Conservation (phyloP, 2,797 vertebrate species). For the Dallia pectoralis region DNA sequence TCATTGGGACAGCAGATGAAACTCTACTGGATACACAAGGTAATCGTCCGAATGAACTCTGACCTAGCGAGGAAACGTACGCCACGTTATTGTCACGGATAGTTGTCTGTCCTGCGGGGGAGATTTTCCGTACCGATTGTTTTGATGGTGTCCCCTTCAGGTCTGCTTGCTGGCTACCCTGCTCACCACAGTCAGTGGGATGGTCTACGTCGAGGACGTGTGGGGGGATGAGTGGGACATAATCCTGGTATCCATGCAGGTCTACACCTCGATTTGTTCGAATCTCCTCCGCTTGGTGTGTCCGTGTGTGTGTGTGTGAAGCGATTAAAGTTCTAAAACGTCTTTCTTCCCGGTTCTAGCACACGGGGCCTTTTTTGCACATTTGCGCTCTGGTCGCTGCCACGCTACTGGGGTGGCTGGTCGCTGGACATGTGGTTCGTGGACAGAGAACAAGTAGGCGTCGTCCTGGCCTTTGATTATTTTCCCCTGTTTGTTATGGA, state of each 20-base stretch:
- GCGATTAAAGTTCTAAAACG: not conserved
- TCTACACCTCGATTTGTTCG: conserved; percentile 50
- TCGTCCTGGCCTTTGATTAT: not conserved
- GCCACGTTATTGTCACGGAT: not conserved
- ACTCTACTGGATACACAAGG: conserved; percentile 81
- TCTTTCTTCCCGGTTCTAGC: conserved; percentile 63
- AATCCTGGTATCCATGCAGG: conserved; percentile 88
- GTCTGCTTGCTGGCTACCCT: conserved; percentile 82
- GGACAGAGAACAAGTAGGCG: conserved; percentile 87
- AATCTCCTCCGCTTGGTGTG: not conserved
- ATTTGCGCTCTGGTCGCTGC: conserved; percentile 82
- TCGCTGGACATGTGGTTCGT: conserved; percentile 86
- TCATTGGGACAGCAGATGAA: conserved; percentile 80
- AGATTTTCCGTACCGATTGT: too few relatives aligned
- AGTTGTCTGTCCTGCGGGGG: not conserved
- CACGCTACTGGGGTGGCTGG: conserved; percentile 87
- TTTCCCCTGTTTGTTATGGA: not conserved
- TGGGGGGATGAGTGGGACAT: conserved; percentile 93
- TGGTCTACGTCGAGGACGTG: conserved; percentile 84
- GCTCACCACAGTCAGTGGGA: conserved; percentile 81
- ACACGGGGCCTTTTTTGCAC: conserved; percentile 92
- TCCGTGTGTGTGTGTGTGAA: not conserved
- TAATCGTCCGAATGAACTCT: conserved; percentile 27
- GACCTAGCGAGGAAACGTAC: not conserved
- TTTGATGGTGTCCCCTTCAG: conserved; percentile 60